phyloP scores from a whole-genome alignment of 2,797 vertebrate species.

The Sarcophilus harrisii region DNA sequence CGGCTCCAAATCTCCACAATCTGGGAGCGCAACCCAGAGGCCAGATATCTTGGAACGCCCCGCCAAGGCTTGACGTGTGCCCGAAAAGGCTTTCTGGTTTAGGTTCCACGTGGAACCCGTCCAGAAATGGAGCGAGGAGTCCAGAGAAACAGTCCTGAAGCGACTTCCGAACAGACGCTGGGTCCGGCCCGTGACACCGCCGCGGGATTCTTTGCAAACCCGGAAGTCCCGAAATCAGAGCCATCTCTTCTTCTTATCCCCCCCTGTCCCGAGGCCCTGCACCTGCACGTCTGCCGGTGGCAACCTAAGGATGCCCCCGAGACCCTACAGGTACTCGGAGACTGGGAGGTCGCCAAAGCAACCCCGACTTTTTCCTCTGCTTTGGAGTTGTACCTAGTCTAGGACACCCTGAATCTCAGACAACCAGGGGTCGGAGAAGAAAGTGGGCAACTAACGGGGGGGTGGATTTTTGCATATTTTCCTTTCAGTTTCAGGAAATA shows the following conservation, averaged over 20 bases:
- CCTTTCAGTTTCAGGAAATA: constrained; percentile 10
- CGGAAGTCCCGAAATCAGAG: background rate
- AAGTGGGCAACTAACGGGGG: background rate
- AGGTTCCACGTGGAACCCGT: background rate
- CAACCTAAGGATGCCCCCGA: background rate
- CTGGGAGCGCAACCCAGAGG: background rate
- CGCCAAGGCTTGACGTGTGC: background rate
- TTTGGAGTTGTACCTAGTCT: background rate
- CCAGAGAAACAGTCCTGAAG: background rate
- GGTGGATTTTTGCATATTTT: background rate
- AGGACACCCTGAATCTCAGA: background rate
- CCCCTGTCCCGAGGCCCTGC: background rate
- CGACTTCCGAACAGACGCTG: background rate
- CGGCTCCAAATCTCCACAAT: background rate
- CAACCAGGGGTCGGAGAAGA: background rate
- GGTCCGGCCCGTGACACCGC: background rate
- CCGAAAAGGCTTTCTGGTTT: background rate
- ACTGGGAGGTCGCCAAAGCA: background rate
- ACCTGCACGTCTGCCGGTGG: background rate
- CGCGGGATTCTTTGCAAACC: background rate
- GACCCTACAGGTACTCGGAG: background rate
- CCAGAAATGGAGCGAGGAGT: background rate
- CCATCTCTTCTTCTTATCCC: background rate
- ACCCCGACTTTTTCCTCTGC: background rate
- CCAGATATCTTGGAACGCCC: background rate